Evolutionary conservation across 1,140 invertebrate species (phyloP).

Genomic region (Heliconius himera): DNA sequence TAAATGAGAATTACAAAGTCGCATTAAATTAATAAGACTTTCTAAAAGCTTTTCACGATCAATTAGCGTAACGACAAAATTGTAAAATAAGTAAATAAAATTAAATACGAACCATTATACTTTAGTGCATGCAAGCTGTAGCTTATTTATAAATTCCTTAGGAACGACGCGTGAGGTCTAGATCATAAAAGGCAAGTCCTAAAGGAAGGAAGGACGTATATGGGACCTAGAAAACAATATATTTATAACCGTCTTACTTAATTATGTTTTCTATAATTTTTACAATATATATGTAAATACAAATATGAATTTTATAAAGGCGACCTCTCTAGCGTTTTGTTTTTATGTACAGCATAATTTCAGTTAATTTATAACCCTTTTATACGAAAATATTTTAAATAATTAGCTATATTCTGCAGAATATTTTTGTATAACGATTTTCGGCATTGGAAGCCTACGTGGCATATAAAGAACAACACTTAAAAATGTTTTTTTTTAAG

Average conservation of each 20-base stretch:
- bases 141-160: constrained; percentile 25
- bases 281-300: no score
- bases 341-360: no score
- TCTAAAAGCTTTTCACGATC: constrained; percentile 2
- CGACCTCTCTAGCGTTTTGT: no score
- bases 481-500: no score
- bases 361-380: no score
- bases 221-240: neutral
- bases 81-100: neutral
- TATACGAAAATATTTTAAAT: no score
- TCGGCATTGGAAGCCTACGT: no score
- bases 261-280: neutral
- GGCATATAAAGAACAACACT: no score
- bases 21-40: neutral
- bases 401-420: no score
- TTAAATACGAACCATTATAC: neutral
- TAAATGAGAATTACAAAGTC: neutral
- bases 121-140: neutral
- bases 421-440: no score
- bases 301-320: no score
- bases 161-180: constrained; percentile 28
- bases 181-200: constrained; percentile 15
- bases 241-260: neutral
- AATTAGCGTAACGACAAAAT: neutral
- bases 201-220: constrained; percentile 27